Evolutionary conservation across 2,888 invertebrate species (phyloP).

Genomic region (Ormyrus nitidulus): DNA sequence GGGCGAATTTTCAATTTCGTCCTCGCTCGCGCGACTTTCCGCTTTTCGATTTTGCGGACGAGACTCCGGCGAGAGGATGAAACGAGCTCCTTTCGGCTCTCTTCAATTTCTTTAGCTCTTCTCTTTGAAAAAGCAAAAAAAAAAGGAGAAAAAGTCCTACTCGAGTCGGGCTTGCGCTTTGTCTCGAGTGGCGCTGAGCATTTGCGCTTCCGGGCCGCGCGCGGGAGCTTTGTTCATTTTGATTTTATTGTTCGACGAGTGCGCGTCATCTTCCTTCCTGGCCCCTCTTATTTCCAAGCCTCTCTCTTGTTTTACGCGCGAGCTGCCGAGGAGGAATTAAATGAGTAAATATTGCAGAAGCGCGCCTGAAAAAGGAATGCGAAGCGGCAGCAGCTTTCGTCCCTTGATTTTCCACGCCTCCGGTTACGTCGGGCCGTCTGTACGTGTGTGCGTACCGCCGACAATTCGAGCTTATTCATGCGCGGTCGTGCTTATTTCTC

Average conservation of each 20-base stretch:
- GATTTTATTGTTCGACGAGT: constrained; percentile 26
- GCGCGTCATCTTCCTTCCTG: background rate
- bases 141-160: background rate
- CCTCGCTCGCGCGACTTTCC: constrained; percentile 17
- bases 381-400: background rate
- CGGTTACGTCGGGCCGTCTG: background rate
- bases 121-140: background rate
- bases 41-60: constrained; percentile 39
- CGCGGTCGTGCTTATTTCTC: background rate
- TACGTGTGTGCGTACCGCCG: background rate
- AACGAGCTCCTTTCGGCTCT: background rate
- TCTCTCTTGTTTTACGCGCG: background rate
- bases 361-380: background rate
- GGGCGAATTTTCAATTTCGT: constrained; percentile 41
- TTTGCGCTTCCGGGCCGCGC: constrained; percentile 32
- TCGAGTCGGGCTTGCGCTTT: constrained; percentile 18
- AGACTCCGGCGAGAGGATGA: background rate
- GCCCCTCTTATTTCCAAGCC: background rate
- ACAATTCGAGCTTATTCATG: background rate
- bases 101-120: constrained; percentile 24
- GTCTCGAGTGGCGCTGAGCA: constrained; percentile 33
- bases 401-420: background rate
- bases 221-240: constrained; percentile 26
- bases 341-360: constrained; percentile 24
- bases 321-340: constrained; percentile 9